These are phyloP conservation scores for Ips typographus DNA, from an alignment of 1,140 invertebrate genomes.

Conservation along the genomic window DNA sequence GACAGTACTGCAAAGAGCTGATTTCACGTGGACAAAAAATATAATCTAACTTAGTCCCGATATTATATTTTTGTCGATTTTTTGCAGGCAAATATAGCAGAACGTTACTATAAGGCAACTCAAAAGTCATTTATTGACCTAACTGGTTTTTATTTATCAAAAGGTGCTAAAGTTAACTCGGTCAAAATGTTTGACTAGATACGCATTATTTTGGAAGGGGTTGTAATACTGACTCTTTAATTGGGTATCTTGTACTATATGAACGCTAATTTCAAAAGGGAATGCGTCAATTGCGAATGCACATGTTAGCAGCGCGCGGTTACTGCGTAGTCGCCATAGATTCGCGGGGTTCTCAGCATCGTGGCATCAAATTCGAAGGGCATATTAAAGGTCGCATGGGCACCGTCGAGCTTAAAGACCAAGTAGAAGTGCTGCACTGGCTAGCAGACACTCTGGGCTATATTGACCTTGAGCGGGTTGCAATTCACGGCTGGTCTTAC, in stretches of 20 bases:
- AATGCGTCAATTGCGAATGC: constrained; percentile 86
- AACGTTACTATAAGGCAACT: too few species aligned
- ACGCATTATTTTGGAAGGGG: not conserved
- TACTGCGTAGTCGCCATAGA: constrained; percentile 96
- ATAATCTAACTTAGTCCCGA: too few species aligned
- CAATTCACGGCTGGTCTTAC: constrained; percentile 98
- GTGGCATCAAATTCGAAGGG: constrained; percentile 90
- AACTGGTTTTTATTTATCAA: too few species aligned
- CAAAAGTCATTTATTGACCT: too few species aligned
- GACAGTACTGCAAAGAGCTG: too few species aligned
- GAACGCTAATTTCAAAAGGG: constrained; percentile 58
- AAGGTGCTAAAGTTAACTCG: too few species aligned
- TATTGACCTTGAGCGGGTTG: constrained; percentile 90
- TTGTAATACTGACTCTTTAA: constrained; percentile 5
- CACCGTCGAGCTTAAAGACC: constrained; percentile 92
- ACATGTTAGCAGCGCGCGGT: constrained; percentile 93
- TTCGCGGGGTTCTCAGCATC: constrained; percentile 89
- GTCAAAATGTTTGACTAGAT: too few species aligned
- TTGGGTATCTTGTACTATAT: not conserved
- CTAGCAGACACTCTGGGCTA: constrained; percentile 81
- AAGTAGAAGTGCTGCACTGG: constrained; percentile 91
- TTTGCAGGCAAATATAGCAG: too few species aligned
- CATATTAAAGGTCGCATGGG: constrained; percentile 89
- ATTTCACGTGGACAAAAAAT: too few species aligned
- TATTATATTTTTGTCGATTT: too few species aligned